phyloP scores from a whole-genome alignment of 2,113 vertebrate genomes.

The Plecotus auritus region DNA sequence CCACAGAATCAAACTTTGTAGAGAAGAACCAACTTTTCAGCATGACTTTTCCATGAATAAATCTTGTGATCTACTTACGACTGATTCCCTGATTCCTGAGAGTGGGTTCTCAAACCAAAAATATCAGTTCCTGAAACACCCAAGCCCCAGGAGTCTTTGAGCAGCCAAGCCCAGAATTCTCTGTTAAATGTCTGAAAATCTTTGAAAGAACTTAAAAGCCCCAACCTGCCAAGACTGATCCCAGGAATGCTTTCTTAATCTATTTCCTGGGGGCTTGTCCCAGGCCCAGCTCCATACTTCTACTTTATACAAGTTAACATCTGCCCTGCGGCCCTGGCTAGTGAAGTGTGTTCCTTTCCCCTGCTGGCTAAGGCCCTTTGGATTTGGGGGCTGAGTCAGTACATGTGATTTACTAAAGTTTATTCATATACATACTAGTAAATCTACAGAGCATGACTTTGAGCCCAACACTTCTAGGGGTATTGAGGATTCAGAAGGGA shows the following conservation, averaged over 20 bases:
- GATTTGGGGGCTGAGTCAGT: background rate
- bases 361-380: background rate
- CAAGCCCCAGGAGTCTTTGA: background rate
- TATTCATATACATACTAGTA: background rate
- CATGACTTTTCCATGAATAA: background rate
- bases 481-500: background rate
- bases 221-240: background rate
- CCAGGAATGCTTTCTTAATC: conserved; percentile 43
- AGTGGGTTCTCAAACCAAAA: background rate
- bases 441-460: background rate
- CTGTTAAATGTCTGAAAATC: conserved; percentile 21
- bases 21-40: background rate
- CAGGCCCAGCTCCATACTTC: background rate
- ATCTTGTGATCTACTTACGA: background rate
- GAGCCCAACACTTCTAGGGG: background rate
- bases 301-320: background rate
- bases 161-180: background rate
- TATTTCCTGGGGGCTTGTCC: background rate
- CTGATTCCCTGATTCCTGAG: background rate
- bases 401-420: background rate
- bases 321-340: background rate
- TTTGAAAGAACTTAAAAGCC: background rate
- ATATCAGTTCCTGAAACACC: background rate
- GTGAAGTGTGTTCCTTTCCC: background rate
- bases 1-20: background rate